Conservation (phyloP, 2,888 invertebrate genomes). For the Ceramica pisi region DNA sequence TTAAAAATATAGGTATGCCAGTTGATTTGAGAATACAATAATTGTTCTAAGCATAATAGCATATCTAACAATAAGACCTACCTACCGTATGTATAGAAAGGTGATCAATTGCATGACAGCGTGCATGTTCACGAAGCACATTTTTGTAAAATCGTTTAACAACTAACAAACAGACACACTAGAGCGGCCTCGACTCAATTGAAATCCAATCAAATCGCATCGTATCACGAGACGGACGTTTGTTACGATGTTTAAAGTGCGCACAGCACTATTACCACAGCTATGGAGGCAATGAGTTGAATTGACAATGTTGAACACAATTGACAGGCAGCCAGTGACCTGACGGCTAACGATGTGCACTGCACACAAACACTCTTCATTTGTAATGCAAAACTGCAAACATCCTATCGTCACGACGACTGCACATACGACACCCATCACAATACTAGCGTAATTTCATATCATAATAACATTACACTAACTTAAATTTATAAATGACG, state of each 20-base stretch:
- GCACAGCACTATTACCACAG: constrained; percentile 70
- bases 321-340: constrained; percentile 77
- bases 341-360: constrained; percentile 70
- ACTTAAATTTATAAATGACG: constrained; percentile 51
- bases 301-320: constrained; percentile 78
- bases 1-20: constrained; percentile 50
- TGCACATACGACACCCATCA: constrained; percentile 54
- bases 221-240: constrained; percentile 66
- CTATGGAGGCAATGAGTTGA: constrained; percentile 75
- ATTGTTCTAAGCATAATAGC: constrained; percentile 41
- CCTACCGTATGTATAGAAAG: constrained; percentile 65
- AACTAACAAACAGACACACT: constrained; percentile 65
- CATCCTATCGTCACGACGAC: constrained; percentile 78
- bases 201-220: constrained; percentile 77
- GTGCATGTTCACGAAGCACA: constrained; percentile 68
- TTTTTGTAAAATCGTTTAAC: constrained; percentile 72
- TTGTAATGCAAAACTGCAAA: constrained; percentile 86
- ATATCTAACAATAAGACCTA: constrained; percentile 49
- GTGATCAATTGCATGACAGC: constrained; percentile 71
- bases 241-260: constrained; percentile 70
- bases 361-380: constrained; percentile 77
- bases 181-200: constrained; percentile 75
- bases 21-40: constrained; percentile 52
- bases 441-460: constrained; percentile 42
- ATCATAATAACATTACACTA: constrained; percentile 35